These are phyloP conservation scores for Drosophila novamexicana DNA, from an alignment of 1,140 invertebrate species.

Conservation along the genomic window DNA sequence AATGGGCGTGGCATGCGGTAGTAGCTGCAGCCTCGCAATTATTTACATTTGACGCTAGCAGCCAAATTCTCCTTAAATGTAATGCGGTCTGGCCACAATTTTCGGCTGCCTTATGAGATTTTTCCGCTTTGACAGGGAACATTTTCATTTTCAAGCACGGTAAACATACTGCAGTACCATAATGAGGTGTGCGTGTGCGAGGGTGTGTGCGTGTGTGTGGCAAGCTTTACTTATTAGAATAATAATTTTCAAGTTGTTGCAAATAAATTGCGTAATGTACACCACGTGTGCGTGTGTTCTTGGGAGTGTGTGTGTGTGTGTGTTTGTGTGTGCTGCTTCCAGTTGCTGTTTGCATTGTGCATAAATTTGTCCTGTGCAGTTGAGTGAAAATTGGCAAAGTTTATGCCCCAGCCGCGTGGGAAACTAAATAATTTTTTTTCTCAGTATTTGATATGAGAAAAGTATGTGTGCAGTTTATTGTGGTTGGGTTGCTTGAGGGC, in stretches of 20 bases:
- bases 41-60: slow-evolving; percentile 65
- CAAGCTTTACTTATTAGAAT: slow-evolving; percentile 49
- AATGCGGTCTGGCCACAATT: slow-evolving; percentile 21
- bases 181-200: slow-evolving; percentile 26
- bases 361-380: slow-evolving; percentile 70
- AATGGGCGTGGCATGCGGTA: slow-evolving; percentile 24
- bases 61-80: slow-evolving; percentile 46
- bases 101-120: slow-evolving; percentile 45
- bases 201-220: not conserved
- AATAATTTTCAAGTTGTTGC: slow-evolving; percentile 51
- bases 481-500: slow-evolving; percentile 35
- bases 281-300: slow-evolving; percentile 13
- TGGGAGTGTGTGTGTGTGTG: slow-evolving; percentile 14
- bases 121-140: slow-evolving; percentile 20
- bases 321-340: slow-evolving; percentile 22
- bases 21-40: slow-evolving; percentile 50
- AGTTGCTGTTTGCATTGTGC: slow-evolving; percentile 58
- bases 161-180: slow-evolving; percentile 19
- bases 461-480: slow-evolving; percentile 53
- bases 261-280: slow-evolving; percentile 51
- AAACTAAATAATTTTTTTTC: slow-evolving; percentile 13
- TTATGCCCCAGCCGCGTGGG: slow-evolving; percentile 40
- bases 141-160: slow-evolving; percentile 36
- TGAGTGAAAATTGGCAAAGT: slow-evolving; percentile 77
- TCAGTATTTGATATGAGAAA: slow-evolving; percentile 1